Conservation (phyloP, 2,113 vertebrate species). For the Callopanchax toddi region DNA sequence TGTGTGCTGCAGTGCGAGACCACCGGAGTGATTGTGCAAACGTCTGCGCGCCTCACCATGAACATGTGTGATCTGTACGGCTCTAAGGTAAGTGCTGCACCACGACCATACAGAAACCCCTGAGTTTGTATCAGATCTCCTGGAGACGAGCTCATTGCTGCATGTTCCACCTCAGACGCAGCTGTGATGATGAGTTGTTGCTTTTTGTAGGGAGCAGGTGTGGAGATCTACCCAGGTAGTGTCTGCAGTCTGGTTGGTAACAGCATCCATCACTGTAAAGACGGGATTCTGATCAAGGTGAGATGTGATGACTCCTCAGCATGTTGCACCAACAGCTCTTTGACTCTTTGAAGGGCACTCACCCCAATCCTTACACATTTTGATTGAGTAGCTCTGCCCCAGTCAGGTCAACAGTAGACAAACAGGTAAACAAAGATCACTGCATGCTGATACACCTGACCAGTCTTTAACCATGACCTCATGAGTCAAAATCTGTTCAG, state of each 20-base stretch:
- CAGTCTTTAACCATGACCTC: too few relatives aligned
- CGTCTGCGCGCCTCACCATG: slow-evolving; percentile 89
- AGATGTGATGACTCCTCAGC: not conserved
- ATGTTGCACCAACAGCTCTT: too few relatives aligned
- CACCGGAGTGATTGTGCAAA: slow-evolving; percentile 89
- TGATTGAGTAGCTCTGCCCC: too few relatives aligned
- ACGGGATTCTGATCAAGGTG: slow-evolving; percentile 97
- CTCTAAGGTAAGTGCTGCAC: slow-evolving; percentile 83
- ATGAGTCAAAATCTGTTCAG: too few relatives aligned
- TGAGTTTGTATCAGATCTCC: not conserved
- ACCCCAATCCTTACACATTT: too few relatives aligned
- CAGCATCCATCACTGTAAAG: slow-evolving; percentile 94
- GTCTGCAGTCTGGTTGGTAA: slow-evolving; percentile 86
- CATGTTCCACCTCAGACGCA: not conserved
- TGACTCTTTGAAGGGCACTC: too few relatives aligned
- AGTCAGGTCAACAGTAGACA: too few relatives aligned
- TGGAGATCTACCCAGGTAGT: slow-evolving; percentile 95
- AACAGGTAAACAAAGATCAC: too few relatives aligned
- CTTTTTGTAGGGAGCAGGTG: slow-evolving; percentile 86
- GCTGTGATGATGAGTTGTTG: not conserved
- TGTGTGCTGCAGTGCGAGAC: slow-evolving; percentile 96
- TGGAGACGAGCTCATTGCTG: not conserved
- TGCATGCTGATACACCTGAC: too few relatives aligned
- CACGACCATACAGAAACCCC: not conserved
- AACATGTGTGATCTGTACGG: slow-evolving; percentile 95